Conservation (phyloP, 1,140 invertebrate genomes). For the Cephus cinctus region DNA sequence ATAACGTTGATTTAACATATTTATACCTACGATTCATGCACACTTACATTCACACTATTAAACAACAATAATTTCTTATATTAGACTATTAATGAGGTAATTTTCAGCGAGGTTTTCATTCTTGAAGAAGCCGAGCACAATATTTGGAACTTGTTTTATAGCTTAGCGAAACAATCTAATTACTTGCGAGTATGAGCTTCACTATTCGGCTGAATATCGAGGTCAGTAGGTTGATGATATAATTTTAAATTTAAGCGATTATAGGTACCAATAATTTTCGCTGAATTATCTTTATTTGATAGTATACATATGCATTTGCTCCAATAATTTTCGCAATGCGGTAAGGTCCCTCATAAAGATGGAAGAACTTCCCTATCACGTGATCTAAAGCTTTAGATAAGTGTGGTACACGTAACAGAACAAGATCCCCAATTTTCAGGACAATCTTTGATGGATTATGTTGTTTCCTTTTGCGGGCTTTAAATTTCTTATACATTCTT, state of each 20-base stretch:
- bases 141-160: no score
- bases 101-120: no score
- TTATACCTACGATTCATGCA: no score
- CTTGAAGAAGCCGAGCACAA: no score
- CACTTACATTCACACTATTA: no score
- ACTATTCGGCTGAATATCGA: no score
- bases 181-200: no score
- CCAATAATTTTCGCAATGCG: background rate
- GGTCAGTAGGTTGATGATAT: no score
- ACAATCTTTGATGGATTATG: background rate
- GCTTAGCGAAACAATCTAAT: no score
- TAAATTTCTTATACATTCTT: background rate
- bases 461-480: background rate
- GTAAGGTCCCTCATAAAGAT: conserved; percentile 2
- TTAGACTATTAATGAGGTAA: no score
- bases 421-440: background rate
- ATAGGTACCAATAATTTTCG: background rate
- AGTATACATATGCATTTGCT: conserved; percentile 3
- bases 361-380: background rate
- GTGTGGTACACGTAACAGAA: background rate
- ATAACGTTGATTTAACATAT: no score
- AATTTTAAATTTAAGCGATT: background rate
- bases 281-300: background rate
- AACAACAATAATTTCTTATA: no score
- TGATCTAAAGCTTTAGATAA: background rate